A percentile compares a stretch with the other conserved stretches of the same genome.
Conservation (phyloP, 37 sponge, comb jelly and placozoan species). For the Dysidea cf. avara region DNA sequence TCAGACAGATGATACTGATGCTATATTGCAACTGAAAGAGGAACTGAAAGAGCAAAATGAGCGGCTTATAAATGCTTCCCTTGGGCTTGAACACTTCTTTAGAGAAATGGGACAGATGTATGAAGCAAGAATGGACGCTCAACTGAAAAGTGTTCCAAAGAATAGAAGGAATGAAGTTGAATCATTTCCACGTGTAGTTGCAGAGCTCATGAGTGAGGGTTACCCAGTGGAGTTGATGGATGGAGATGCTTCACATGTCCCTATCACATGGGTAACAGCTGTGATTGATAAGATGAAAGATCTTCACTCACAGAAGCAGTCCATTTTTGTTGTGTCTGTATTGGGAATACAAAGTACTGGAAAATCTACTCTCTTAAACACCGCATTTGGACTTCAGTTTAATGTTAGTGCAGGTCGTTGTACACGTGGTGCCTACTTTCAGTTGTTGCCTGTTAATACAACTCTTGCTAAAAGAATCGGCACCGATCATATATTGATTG, state of each 20-base stretch:
- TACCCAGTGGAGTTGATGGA: slow-evolving; percentile 40
- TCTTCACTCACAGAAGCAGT: neutral
- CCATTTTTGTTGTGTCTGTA: slow-evolving; percentile 11
- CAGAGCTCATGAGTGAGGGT: slow-evolving; percentile 35
- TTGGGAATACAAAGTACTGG: slow-evolving; percentile 38
- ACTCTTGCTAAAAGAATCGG: neutral
- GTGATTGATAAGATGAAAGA: slow-evolving; percentile 22
- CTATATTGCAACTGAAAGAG: too few relatives aligned
- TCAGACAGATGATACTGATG: neutral
- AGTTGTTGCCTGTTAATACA: slow-evolving; percentile 24
- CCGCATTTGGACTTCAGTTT: slow-evolving; percentile 37
- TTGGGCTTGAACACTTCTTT: slow-evolving; percentile 30
- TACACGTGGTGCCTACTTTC: slow-evolving; percentile 41
- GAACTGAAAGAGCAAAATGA: neutral
- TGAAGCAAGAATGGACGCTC: slow-evolving; percentile 2
- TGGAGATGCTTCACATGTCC: slow-evolving; percentile 53
- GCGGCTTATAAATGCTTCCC: slow-evolving; percentile 14
- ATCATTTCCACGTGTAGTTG: slow-evolving; percentile 28
- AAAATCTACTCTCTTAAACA: slow-evolving; percentile 48
- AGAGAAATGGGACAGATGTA: slow-evolving; percentile 19
- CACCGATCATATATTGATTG: slow-evolving; percentile 19
- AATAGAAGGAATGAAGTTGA: neutral
- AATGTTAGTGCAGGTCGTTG: slow-evolving; percentile 46
- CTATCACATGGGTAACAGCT: slow-evolving; percentile 25
- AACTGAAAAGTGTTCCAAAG: neutral